phyloP scores from a whole-genome alignment of 2,797 vertebrate species.

The Rhinophrynus dorsalis region DNA sequence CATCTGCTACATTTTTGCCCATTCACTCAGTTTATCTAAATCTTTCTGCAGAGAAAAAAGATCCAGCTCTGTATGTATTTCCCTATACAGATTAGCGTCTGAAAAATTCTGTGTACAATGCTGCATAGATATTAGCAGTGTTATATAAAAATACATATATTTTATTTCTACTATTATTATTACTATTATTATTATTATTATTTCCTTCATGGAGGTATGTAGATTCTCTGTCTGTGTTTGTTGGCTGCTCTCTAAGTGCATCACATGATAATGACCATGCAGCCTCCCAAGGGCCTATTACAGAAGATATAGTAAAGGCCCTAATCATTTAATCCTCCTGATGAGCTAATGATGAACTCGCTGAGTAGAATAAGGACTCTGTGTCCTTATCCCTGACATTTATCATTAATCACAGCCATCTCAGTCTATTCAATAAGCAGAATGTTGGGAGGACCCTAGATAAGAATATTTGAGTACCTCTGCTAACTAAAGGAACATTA shows the following conservation, averaged over 20 bases:
- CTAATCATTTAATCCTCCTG: slow-evolving; percentile 45
- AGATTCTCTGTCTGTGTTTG: slow-evolving; percentile 22
- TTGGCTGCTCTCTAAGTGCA: slow-evolving; percentile 26
- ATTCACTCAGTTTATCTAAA: no score
- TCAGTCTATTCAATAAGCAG: neutral
- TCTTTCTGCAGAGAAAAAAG: no score
- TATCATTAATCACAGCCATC: slow-evolving; percentile 32
- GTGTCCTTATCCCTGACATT: slow-evolving; percentile 24
- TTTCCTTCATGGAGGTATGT: no score
- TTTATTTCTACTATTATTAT: no score
- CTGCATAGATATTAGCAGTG: no score
- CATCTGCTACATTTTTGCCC: no score
- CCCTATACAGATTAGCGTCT: no score
- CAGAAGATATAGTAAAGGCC: slow-evolving; percentile 41
- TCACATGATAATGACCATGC: slow-evolving; percentile 34
- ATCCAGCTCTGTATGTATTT: no score
- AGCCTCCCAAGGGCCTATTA: slow-evolving; percentile 43
- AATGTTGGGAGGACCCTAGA: neutral
- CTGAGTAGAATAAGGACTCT: slow-evolving; percentile 35
- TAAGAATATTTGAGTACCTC: slow-evolving; percentile 10
- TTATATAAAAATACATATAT: no score
- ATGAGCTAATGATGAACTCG: slow-evolving; percentile 47
- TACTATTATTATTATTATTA: no score
- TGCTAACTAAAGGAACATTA: no score
- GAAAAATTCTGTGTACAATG: no score